Percentiles rank a stretch among this genome's conserved stretches.
Conservation (phyloP, 2,888 invertebrate genomes). For the Patella pellucida region DNA sequence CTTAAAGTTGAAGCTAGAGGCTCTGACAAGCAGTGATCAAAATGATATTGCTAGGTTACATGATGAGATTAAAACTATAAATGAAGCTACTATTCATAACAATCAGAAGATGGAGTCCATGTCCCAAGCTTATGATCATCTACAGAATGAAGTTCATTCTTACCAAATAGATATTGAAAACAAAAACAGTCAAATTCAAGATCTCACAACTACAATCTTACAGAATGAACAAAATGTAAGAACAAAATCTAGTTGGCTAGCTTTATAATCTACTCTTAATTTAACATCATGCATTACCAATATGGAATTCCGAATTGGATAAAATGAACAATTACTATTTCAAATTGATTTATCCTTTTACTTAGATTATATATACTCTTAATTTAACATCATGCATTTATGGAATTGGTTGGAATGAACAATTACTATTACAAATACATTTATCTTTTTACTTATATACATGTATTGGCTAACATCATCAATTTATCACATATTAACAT, state of each 20-base stretch:
- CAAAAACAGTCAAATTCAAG: not conserved
- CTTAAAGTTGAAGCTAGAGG: conserved; percentile 23
- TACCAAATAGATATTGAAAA: not conserved
- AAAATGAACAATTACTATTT: too few species aligned
- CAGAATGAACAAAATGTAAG: not conserved
- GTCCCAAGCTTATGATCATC: not conserved
- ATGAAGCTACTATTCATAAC: not conserved
- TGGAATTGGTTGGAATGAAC: too few species aligned
- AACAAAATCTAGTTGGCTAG: not conserved
- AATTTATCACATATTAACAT: too few species aligned
- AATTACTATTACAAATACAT: too few species aligned
- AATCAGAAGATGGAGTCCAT: not conserved
- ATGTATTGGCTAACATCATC: too few species aligned
- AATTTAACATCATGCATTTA: too few species aligned
- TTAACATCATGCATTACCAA: too few species aligned
- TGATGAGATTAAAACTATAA: not conserved
- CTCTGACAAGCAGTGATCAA: conserved; percentile 29
- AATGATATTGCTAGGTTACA: conserved; percentile 17
- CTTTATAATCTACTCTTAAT: not conserved
- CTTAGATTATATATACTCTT: too few species aligned
- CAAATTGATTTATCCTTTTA: too few species aligned
- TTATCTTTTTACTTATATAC: too few species aligned
- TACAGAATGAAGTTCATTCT: not conserved
- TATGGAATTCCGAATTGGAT: too few species aligned
- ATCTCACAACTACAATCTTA: not conserved